phyloP scores from a whole-genome alignment of 2,888 invertebrate species.

The Pseudolycoriella hygida region DNA sequence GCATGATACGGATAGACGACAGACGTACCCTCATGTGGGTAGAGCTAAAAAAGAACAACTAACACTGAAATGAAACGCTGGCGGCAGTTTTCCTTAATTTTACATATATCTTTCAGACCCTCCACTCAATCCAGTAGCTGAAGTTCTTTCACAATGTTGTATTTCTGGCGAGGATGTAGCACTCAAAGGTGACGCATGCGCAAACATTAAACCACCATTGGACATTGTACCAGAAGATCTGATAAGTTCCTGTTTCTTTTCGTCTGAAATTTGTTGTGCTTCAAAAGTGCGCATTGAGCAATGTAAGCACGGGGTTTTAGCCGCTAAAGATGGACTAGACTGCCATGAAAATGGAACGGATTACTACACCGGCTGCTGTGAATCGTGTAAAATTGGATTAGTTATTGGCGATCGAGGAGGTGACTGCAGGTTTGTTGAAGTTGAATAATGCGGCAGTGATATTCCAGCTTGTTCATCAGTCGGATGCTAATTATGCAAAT shows the following conservation, averaged over 20 bases:
- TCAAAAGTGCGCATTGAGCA: slow-evolving; percentile 29
- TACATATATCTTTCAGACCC: neutral
- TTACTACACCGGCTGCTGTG: slow-evolving; percentile 37
- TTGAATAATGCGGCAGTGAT: no score
- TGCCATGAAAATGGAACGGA: slow-evolving; percentile 4
- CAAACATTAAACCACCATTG: slow-evolving; percentile 32
- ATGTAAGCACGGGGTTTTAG: slow-evolving; percentile 20
- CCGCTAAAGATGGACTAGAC: slow-evolving; percentile 1
- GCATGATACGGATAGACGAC: no score
- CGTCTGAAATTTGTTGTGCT: slow-evolving; percentile 45
- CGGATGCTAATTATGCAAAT: no score
- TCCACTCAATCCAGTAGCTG: neutral
- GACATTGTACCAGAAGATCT: slow-evolving; percentile 35
- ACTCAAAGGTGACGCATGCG: slow-evolving; percentile 29
- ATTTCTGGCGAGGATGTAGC: slow-evolving; percentile 34
- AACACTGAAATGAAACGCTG: no score
- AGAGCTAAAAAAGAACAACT: no score
- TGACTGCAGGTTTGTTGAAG: slow-evolving; percentile 25
- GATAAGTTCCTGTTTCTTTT: slow-evolving; percentile 41
- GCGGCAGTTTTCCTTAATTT: neutral
- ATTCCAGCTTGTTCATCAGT: no score
- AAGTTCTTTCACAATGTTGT: slow-evolving; percentile 28
- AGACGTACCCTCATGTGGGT: no score
- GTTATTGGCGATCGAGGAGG: slow-evolving; percentile 36
- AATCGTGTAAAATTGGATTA: slow-evolving; percentile 43